Base-by-base conservation (phyloP, 1,140 invertebrate species). In the Neotoxoptera formosana region DNA sequence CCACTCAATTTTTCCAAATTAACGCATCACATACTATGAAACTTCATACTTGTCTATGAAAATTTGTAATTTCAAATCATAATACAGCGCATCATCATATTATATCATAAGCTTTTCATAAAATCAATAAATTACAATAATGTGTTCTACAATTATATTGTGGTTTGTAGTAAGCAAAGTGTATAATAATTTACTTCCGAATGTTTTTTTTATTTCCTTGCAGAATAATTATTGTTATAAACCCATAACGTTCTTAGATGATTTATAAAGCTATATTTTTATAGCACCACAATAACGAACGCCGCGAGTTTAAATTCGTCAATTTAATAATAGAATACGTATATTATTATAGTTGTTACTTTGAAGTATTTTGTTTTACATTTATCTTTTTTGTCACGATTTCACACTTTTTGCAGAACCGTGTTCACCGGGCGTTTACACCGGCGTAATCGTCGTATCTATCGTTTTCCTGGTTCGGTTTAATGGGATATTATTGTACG, bases 331-430 rank as follows among this genome's bases (percentile, higher is more conserved):
- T 76, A 17, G n/a, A n/a, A n/a, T n/a, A 76, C 60, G 11, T 67
- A n/a, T 14, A 4, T 30, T 4, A 14, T 67, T n/a, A 14, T 76
- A 17, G n/a, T n/a, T 76, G 14, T n/a, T 76, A 4, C 30, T 76
- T 76, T 76, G n/a, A 76, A 76, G 30, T n/a, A n/a, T 76, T 76
- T 76, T n/a, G 60, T 76, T n/a, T n/a, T 76, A n/a, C 60, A 76
- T 76, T 76, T 76, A 76, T 76, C n/a, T 1, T 76, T 76, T 76
- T 76, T 76, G 11, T 76, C 30, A 76, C 60, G n/a, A 76, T 76
- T 76, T 76, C 60, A 76, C 60, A 76, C 30, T n/a, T 76, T 34
- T 76, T 4, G 60, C 30, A 76, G 4, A 20, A 4, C n/a, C n/a
- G 60, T 76, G n/a, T 76, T n/a, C 60, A 20, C n/a, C 30, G 30